Evolutionary conservation across 2,797 vertebrate species (phyloP).

Genomic region (Tauraco hartlaubi): DNA sequence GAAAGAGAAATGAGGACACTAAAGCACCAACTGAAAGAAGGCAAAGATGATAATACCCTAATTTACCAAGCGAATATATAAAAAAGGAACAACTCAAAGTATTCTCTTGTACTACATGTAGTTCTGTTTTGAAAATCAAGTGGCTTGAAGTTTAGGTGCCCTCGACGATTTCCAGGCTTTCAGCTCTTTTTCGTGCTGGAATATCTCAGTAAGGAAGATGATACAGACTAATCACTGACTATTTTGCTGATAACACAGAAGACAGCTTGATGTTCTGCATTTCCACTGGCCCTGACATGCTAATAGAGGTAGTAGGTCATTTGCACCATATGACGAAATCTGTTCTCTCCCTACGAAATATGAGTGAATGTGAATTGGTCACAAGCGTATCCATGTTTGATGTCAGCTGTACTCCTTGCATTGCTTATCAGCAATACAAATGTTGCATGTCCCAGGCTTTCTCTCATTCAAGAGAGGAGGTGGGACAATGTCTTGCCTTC

Average conservation of each 20-base stretch:
- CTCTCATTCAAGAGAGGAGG: neutral
- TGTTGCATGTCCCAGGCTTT: neutral
- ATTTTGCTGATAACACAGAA: neutral
- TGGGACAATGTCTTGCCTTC: neutral
- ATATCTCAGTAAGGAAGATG: neutral
- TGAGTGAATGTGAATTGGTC: neutral
- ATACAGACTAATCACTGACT: neutral
- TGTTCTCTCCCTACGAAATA: neutral
- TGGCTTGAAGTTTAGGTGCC: neutral
- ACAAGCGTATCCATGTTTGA: fast-evolving
- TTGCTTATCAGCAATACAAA: neutral
- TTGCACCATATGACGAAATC: neutral
- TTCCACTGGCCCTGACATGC: neutral
- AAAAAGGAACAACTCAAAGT: neutral
- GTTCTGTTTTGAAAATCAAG: neutral
- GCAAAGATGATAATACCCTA: neutral
- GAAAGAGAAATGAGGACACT: neutral
- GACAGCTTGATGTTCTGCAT: neutral
- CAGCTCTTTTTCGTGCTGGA: neutral
- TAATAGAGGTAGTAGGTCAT: neutral
- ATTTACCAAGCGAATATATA: neutral
- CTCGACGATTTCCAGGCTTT: neutral
- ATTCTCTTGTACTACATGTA: neutral
- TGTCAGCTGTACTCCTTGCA: neutral
- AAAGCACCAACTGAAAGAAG: neutral